Base-by-base conservation (phyloP, 2,797 vertebrate species). In the Mallotus villosus region DNA sequence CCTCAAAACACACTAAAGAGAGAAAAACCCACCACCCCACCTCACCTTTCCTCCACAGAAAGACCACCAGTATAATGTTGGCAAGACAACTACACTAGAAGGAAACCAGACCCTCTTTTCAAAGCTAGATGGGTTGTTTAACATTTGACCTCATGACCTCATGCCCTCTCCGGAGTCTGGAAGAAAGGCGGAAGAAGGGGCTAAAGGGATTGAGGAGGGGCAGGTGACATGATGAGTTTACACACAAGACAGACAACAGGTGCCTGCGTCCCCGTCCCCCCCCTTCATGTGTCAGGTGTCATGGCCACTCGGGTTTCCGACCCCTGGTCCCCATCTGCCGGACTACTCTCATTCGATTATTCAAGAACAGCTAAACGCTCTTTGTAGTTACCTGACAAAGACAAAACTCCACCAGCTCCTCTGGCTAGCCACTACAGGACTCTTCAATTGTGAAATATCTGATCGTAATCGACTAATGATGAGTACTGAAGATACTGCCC, bases 301-400 rank as follows among this genome's bases (percentile, higher is more conserved):
- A 55, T n/a, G 19, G 51, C 57, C 77, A 86, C 92, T 93, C 88
- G 61, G 74, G 85, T 92, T 91, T 88, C 92, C 21, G 79, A 80
- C 82, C 71, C 84, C 71, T 65, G 86, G 72, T 76, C 84, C 68
- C 91, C 90, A 91, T 89, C 91, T 92, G 91, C 86, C 81, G 81
- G 75, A 83, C 49, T 81, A 88, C 84, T 89, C 83, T 86, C 85
- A 78, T 86, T 92, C 88, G 90, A 92, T 93, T 91, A 94, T 93
- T 93, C 87, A 93, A 80, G 84, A 92, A 89, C 88, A 83, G 91
- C 91, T 91, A 94, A 94, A 93, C 78, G 90, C 81, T 85, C 83
- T 92, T 92, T 92, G 91, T 92, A 84, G 82, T 21, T 34, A 82
- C 73, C 87, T 85, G 87, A 88, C 83, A 73, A 75, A 78, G 83